Conservation (phyloP, 2,113 vertebrate species). For the Sphyrna mokarran region DNA sequence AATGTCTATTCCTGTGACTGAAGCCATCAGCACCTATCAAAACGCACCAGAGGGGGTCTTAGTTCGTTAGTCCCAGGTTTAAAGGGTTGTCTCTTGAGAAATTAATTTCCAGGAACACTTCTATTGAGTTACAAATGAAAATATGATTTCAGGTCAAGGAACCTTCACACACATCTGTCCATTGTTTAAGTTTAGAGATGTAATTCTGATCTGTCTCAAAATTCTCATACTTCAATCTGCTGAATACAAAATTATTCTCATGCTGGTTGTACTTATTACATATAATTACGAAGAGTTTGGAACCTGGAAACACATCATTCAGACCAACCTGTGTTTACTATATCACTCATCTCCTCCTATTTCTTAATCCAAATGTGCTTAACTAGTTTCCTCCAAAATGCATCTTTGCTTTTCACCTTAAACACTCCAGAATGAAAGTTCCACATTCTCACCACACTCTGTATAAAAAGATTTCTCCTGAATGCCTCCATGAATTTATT, state of each 20-base stretch:
- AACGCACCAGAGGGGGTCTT: neutral
- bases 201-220: neutral
- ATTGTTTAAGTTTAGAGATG: neutral
- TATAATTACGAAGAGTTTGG: neutral
- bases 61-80: neutral
- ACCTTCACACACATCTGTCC: neutral
- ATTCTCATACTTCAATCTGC: neutral
- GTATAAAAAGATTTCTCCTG: neutral
- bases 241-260: neutral
- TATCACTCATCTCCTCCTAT: neutral
- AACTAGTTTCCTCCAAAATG: neutral
- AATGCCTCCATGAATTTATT: neutral
- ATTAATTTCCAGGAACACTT: too few species aligned
- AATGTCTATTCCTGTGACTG: neutral
- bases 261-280: neutral
- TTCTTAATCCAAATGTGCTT: neutral
- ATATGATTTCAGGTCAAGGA: neutral
- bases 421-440: neutral
- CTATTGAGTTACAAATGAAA: neutral
- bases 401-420: neutral
- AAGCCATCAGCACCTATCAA: neutral
- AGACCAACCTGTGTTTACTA: neutral
- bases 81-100: neutral
- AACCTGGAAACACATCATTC: neutral
- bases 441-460: neutral